Base-by-base conservation (phyloP, 1,140 invertebrate genomes). In the Listronotus oregonensis region DNA sequence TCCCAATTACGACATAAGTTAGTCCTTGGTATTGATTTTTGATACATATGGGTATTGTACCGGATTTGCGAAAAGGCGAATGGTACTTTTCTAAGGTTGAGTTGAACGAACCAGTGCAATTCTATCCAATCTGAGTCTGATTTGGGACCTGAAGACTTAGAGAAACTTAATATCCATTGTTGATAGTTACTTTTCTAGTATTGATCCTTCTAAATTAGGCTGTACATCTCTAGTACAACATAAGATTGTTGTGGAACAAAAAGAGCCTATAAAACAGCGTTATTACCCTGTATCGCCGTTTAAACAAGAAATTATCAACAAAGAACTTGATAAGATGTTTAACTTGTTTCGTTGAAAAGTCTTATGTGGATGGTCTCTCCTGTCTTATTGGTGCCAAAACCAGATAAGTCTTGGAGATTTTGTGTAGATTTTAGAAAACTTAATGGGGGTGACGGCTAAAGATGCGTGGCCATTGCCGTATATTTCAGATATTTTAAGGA, bases 301-400 rank as follows among this genome's bases (percentile, higher is more conserved):
- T 11, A 63, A 68, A 21, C n/a, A 72, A 44, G 56, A 75, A 21
- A 31, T 65, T 6, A 57, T 75, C 0, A 60, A 65, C 40, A 50
- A 44, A 11, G 64, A 74, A 44, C 44, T 78, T 0, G 65, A 70
- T 14, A 54, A 70, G 34, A 75, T 77, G 73, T 50, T 75, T 9
- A 12, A 27, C 6, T 49, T 12, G 49, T 11, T 42, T 64, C 6
- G 51, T 68, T 11, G 66, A 68, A 68, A 37, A 34, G 1, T 68
- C 60, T 3, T n/a, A 17, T 5, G 59, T 34, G 42, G 70, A 1
- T 77, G 73, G 71, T 60, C 65, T n/a, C n/a, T 17, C 75, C 74
- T 0, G 64, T 73, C 4, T 55, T 75, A 9, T 43, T 78, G 32
- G 71, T 75, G 34, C 34, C 34, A 5, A 37, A 37, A 12, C 8